Evolutionary conservation across 1,140 invertebrate species (phyloP), one percentile per base, ranked within the genome.

Genomic region (Phortica variegata): DNA sequence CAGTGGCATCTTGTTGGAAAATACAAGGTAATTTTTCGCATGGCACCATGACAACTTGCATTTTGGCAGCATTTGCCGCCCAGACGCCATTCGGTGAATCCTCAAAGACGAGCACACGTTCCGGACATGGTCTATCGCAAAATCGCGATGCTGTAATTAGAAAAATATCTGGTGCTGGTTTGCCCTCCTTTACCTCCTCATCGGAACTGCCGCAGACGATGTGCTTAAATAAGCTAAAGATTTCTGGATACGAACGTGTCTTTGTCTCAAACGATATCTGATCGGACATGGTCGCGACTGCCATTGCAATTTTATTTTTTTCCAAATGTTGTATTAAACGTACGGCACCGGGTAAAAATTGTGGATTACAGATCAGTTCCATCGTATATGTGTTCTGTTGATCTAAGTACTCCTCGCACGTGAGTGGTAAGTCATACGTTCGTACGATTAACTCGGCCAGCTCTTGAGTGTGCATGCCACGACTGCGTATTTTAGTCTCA

Each of bases 141-240:
- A 98, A 97, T 51, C 93, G 79, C 1, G 82, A 80, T 5, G 92
- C 91, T 41, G 90, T 88, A 1, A 95, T 82, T 3, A 93, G 71
- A 76, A 94, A 98, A 65, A 94, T 91, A 76, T 97, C 93, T 0
- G 95, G 95, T 50, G 84, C 82, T 7, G 95, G 95, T 80, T 98
- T 97, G 20, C 93, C 92, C 41, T 78, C 76, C 54, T 85, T 86
- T 0, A 97, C 87, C 53, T 93, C 89, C 3, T 86, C 83, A 79
- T 98, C 94, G n/a, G 86, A 85, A 42, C 88, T 86, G 1, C 89
- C 91, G 56, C 88, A 83, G 0, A 96, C 92, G 60, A 85, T 82
- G 65, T 94, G 93, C 57, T 85, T 77, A 66, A 95, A 95, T 21
- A 86, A 66, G 19, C 77, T 73, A 60, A 93, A 84, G 2, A 94